These are phyloP conservation scores for Agrypnia vestita DNA, from an alignment of 1,140 invertebrate genomes.

Conservation along the genomic window DNA sequence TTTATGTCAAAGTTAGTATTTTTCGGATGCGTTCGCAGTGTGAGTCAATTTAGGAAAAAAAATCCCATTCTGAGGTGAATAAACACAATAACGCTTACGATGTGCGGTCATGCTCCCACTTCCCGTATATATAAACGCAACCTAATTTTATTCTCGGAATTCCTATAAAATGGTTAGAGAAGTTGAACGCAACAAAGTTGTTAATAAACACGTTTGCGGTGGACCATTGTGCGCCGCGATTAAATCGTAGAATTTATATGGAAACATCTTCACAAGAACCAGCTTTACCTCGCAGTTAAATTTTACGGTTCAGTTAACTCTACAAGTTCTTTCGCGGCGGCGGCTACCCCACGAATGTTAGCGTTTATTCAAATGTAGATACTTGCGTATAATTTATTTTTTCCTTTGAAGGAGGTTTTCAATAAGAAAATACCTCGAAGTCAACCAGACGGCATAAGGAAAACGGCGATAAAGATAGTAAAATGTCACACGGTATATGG, in stretches of 20 bases:
- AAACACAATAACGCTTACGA: too few species aligned
- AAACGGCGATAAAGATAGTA: conserved; percentile 52
- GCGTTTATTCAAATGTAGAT: conserved; percentile 41
- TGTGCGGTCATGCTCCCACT: too few species aligned
- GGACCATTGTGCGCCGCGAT: conserved; percentile 14
- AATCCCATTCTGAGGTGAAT: too few species aligned
- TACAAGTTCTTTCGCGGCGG: conserved; percentile 30
- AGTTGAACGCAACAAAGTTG: not conserved
- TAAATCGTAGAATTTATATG: conserved; percentile 42
- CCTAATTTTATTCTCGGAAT: too few species aligned
- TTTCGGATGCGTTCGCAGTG: too few species aligned
- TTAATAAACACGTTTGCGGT: not conserved
- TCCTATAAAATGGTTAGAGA: too few species aligned
- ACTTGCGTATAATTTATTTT: conserved; percentile 52
- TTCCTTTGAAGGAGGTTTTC: conserved; percentile 53
- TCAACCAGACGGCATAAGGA: conserved; percentile 42
- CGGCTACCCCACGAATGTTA: conserved; percentile 23
- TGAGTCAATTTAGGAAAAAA: too few species aligned
- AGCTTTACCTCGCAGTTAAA: conserved; percentile 34
- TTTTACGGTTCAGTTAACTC: conserved; percentile 45
- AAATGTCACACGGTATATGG: not conserved
- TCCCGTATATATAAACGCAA: too few species aligned
- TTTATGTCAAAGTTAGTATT: too few species aligned
- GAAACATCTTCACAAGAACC: conserved; percentile 21
- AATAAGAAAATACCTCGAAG: conserved; percentile 48